phyloP scores from a whole-genome alignment of 35 echinoderm and acorn worm species.

The Nesometra sesokonis region DNA sequence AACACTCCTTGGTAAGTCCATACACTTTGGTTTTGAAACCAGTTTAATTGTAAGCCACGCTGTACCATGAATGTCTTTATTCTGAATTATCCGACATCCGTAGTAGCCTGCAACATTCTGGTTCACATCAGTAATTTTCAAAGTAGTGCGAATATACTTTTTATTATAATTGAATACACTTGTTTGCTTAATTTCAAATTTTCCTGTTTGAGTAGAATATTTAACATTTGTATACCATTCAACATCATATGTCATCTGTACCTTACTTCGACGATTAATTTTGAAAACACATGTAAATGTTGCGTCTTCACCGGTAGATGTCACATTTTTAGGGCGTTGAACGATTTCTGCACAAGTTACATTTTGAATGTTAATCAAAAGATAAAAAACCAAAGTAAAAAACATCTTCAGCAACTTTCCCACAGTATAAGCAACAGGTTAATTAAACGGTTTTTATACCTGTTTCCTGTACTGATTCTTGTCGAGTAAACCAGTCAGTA shows the following conservation, averaged over 20 bases:
- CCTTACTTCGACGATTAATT: neutral
- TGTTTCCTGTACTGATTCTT: too few relatives aligned
- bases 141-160: neutral
- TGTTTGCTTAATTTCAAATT: neutral
- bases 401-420: neutral
- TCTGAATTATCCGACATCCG: neutral
- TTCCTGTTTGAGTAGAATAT: neutral
- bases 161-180: neutral
- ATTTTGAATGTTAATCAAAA: neutral
- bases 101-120: neutral
- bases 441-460: too few relatives aligned
- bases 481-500: too few relatives aligned
- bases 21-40: neutral
- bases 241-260: neutral
- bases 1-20: neutral
- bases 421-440: too few relatives aligned
- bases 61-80: neutral
- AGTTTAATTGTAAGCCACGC: neutral
- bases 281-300: neutral
- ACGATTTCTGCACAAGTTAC: neutral
- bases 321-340: neutral
- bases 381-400: neutral
- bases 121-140: neutral
- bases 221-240: neutral
- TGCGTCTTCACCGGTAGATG: neutral